Base-by-base conservation (phyloP, 2,797 vertebrate species). In the Pelodytes ibericus region DNA sequence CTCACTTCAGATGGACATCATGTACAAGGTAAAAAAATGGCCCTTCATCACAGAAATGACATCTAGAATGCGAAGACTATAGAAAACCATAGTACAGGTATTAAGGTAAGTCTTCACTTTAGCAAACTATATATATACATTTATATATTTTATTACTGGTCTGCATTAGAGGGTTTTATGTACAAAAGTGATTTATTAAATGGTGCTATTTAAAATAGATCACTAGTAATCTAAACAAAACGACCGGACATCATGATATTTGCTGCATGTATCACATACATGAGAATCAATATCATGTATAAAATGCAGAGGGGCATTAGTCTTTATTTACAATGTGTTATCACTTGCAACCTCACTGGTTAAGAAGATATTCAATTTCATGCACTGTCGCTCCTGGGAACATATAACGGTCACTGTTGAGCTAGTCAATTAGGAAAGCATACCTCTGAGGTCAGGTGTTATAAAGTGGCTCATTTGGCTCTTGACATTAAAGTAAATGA, bases 271-370 rank as follows among this genome's bases (percentile, higher is more conserved):
- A 44, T 44, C 15, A 44, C 3, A 3, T 44, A 13, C 18, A 10
- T 44, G 13, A 44, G 41, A 44, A 51, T 44, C 13, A 44, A 9
- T 44, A 16, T 44, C 9, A 44, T 53, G 20, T 53, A 2, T 53
- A 6, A 2, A 3, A 24, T 53, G 13, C 41, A 44, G 11, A 13
- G 41, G 18, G 41, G 11, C 13, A 44, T 44, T 44, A 44, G 41
- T 44, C 49, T 53, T 1, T 76, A 79, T 82, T 74, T 31, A 44
- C 62, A 61, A 56, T 25, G 3, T 20, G 8, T 74, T 72, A 44
- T 72, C 16, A 1, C 72, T 79, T 66, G 44, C 8, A 20, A 20
- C 49, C 49, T 53, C 49, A 5, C 49, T 53, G n/a, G 49, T 53
- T 53, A 20, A 53, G 49, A 53, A 20, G 22, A 44, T 44, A 44